Conservation (phyloP, 1,140 invertebrate species). For the Tetramorium alpestre region DNA sequence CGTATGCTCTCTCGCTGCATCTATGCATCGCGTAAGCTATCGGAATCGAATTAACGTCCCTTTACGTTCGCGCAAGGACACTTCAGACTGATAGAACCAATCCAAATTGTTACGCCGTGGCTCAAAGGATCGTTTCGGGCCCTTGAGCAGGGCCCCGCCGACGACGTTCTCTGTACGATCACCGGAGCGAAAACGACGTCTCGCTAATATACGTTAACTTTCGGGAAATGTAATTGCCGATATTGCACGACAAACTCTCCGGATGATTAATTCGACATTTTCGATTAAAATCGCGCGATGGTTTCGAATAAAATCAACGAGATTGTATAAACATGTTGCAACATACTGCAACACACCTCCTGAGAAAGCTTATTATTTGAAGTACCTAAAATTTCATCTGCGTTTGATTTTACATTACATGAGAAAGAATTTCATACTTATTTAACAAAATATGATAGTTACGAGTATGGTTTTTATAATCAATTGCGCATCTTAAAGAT, state of each 20-base stretch:
- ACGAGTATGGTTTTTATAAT: background rate
- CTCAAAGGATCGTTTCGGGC: constrained; percentile 26
- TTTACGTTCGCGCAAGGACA: constrained; percentile 42
- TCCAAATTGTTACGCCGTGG: constrained; percentile 42
- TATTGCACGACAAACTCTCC: background rate
- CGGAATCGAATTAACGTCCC: constrained; percentile 50
- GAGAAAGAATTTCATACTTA: background rate
- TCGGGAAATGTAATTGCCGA: constrained; percentile 31
- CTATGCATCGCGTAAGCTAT: constrained; percentile 36
- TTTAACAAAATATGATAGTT: background rate
- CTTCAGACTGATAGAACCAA: constrained; percentile 33
- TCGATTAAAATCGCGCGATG: background rate
- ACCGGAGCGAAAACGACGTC: constrained; percentile 10
- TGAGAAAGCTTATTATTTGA: background rate
- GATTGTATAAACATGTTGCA: background rate
- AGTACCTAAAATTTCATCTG: background rate
- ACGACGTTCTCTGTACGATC: background rate
- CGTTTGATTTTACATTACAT: background rate
- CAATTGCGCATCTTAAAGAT: background rate
- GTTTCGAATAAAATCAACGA: no score
- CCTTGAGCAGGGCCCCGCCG: constrained; percentile 22
- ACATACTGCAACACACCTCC: background rate
- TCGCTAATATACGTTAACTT: constrained; percentile 43
- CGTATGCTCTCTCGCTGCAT: constrained; percentile 1
- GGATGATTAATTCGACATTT: background rate